Evolutionary conservation across 64 coral and sea anemone species (phyloP).

Genomic region (Cladopsammia gracilis): DNA sequence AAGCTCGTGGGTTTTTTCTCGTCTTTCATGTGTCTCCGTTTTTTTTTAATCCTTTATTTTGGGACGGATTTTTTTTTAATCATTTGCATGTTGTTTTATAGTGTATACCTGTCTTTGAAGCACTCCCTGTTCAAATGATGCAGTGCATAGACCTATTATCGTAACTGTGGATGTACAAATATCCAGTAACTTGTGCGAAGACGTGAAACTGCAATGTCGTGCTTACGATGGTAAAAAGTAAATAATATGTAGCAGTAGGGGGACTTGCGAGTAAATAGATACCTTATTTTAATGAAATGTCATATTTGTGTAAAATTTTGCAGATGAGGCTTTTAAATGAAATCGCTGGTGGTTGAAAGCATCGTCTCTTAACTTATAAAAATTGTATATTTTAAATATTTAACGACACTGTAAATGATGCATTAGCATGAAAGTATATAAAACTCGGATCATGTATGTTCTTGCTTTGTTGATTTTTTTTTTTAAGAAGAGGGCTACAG

Average conservation of each 20-base stretch:
- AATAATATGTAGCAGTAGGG: neutral
- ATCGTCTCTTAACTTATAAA: slow-evolving; percentile 61
- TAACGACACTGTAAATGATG: slow-evolving; percentile 56
- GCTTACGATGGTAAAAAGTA: neutral
- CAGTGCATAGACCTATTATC: slow-evolving; percentile 22
- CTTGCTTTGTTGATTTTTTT: neutral
- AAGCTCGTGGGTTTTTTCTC: too few species aligned
- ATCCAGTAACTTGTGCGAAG: neutral
- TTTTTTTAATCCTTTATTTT: neutral
- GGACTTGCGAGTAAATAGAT: neutral
- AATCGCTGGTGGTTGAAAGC: slow-evolving; percentile 23
- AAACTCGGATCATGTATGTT: slow-evolving; percentile 6
- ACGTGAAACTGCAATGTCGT: neutral
- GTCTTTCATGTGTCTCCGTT: neutral
- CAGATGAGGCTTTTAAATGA: slow-evolving; percentile 55
- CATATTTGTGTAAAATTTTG: slow-evolving; percentile 61
- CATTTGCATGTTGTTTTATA: slow-evolving; percentile 39
- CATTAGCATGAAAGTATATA: slow-evolving; percentile 49
- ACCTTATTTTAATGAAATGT: slow-evolving; percentile 43
- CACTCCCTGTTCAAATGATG: slow-evolving; percentile 2
- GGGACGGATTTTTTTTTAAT: slow-evolving; percentile 3
- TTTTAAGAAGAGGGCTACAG: too few species aligned
- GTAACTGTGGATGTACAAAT: slow-evolving; percentile 9
- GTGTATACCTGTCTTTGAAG: slow-evolving; percentile 4
- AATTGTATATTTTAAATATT: slow-evolving; percentile 68